Base-by-base conservation (phyloP, 1,140 invertebrate species). In the Batillaria attramentaria region DNA sequence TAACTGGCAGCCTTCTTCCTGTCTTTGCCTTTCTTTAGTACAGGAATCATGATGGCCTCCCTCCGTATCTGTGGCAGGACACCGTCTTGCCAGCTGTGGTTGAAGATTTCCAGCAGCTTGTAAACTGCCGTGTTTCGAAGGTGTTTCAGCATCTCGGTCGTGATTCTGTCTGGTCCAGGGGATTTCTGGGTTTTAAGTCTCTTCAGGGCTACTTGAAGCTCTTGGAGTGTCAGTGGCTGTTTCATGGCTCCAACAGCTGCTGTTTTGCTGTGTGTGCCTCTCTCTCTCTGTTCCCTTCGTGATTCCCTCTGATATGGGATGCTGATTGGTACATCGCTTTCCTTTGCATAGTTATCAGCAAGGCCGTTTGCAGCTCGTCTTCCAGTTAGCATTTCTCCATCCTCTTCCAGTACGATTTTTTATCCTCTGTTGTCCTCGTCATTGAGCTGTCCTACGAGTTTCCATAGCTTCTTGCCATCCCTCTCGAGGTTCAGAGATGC, bases 31-130 rank as follows among this genome's bases (percentile, higher is more conserved):
- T 78, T 78, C 62, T 81, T 81, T 37, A 72, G 50, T 31, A 82
- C 74, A 39, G 74, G 75, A 43, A 79, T 54, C 0, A 74, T 72
- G 57, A 50, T 42, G 6, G 77, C 72, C 41, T 75, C 62, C 31
- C 46, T 74, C 69, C 65, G 74, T 50, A 33, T 39, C 16, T 39
- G 41, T 13, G 80, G 80, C 31, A 80, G 28, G 28, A 13, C 41
- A 2, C 72, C 60, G 18, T 18, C n/a, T 24, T 54, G 10, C 80
- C 80, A 81, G 54, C 62, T 78, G 50, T 41, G 65, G 80, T 79
- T 79, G n/a, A 81, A 76, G 65, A 81, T 76, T 1, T 79, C 35
- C 10, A 81, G 72, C n/a, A 81, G 72, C 1, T 35, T 74, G 24
- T 3, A 8, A 3, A 43, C 57, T 4, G 77, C 46, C 43, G 24